phyloP scores from a whole-genome alignment of 1,140 invertebrate genomes.

The Mycetomoellerius zeteki region DNA sequence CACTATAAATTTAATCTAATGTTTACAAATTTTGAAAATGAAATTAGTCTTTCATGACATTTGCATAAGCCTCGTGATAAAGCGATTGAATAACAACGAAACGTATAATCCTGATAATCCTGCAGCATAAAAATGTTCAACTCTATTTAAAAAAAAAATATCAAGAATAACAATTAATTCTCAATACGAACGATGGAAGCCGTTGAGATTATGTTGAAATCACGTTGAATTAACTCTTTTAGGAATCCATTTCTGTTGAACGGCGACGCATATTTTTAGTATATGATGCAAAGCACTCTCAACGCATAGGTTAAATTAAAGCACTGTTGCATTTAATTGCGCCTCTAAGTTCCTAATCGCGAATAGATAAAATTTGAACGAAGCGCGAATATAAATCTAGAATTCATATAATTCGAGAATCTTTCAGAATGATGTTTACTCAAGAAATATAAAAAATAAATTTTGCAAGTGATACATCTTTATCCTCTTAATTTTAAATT shows the following conservation, averaged over 20 bases:
- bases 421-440: not conserved
- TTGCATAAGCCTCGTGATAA: not conserved
- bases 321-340: conserved; percentile 28
- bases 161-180: not conserved
- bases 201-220: conserved; percentile 12
- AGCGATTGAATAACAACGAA: not conserved
- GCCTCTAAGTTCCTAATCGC: conserved; percentile 11
- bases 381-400: conserved; percentile 15
- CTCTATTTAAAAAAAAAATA: conserved; percentile 1
- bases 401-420: not conserved
- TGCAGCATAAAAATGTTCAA: not conserved
- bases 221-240: not conserved
- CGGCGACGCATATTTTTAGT: not conserved
- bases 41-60: not conserved
- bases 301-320: conserved; percentile 26
- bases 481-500: conserved; percentile 19
- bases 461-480: conserved; percentile 21
- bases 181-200: conserved; percentile 45
- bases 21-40: not conserved
- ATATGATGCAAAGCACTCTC: not conserved
- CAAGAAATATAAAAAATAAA: not conserved
- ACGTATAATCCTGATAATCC: conserved; percentile 54
- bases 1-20: not conserved
- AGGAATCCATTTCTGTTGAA: conserved; percentile 4
- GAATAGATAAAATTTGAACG: conserved; percentile 18